Base-by-base conservation (phyloP, 2,888 invertebrate genomes). In the Chymomyza fuscimana region DNA sequence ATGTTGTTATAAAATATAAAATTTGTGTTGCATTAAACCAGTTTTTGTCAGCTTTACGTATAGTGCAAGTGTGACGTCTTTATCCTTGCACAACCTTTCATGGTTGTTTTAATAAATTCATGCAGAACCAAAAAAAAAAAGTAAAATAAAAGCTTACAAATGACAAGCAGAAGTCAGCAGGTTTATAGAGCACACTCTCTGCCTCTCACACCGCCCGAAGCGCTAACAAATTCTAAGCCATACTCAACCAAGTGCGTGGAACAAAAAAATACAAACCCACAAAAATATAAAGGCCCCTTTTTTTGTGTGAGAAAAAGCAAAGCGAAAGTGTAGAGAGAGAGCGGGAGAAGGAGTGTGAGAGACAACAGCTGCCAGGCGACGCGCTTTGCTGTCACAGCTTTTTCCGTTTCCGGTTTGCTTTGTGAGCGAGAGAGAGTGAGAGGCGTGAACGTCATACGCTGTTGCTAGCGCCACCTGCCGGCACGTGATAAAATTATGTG, bases 381-480 rank as follows among this genome's bases (percentile, higher is more conserved):
- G 9, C 29, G 12, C 61, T 63, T 65, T 58, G 74, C 72, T 72
- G 74, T 66, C 75, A 68, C 58, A 67, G 46, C 62, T 52, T 46
- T 71, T 76, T 75, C 69, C 60, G 67, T 68, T 72, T 72, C 75
- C 74, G 75, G 29, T 71, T 63, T 75, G 64, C 64, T 40, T 36
- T n/a, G 22, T 12, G 54, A 12, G 40, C 40, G 40, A 7, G 12
- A 7, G 32, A 5, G 32, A 5, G 32, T 3, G 32, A 5, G 32
- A 32, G 7, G 5, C 32, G 32, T 0, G 15, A 15, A 16, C 15
- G 15, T 15, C 22, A 58, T 25, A 61, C 66, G 59, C 59, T 63
- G 62, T 15, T 19, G 32, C 63, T 52, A 64, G 65, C 71, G 71
- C 67, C 74, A 74, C 67, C 74, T 74, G 76, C 54, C 67, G 52